Evolutionary conservation across 2,888 invertebrate species (phyloP).

Genomic region (Ormia ochracea): DNA sequence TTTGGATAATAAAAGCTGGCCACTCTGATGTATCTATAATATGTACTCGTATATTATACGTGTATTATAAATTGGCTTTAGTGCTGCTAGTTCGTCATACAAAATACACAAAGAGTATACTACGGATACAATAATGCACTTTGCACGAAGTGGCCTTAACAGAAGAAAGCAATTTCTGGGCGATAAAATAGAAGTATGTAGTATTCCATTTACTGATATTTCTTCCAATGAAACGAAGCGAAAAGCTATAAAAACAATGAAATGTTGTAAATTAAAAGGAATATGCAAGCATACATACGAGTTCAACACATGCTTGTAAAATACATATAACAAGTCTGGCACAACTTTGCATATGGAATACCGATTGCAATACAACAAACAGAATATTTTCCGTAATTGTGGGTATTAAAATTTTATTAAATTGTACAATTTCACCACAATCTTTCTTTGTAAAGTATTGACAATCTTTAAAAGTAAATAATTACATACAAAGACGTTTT

Average conservation of each 20-base stretch:
- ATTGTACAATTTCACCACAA: constrained; percentile 27
- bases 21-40: neutral
- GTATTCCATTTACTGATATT: constrained; percentile 20
- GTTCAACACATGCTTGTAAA: no score
- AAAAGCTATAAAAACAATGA: constrained; percentile 18
- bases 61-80: no score
- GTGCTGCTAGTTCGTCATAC: neutral
- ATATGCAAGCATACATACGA: no score
- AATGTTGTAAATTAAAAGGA: neutral
- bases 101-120: neutral
- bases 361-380: neutral
- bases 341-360: neutral
- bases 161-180: constrained; percentile 23
- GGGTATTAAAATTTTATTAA: constrained; percentile 28
- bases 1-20: neutral
- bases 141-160: constrained; percentile 20
- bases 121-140: constrained; percentile 8
- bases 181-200: constrained; percentile 31
- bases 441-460: constrained; percentile 4
- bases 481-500: constrained; percentile 10
- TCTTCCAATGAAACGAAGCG: constrained; percentile 16
- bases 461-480: neutral
- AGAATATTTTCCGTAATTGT: constrained; percentile 20
- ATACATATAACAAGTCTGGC: neutral
- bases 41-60: no score